Percentiles rank a stretch among this genome's conserved stretches.
Evolutionary conservation across 2,888 invertebrate species (phyloP).

Genomic region (Apamea anceps): DNA sequence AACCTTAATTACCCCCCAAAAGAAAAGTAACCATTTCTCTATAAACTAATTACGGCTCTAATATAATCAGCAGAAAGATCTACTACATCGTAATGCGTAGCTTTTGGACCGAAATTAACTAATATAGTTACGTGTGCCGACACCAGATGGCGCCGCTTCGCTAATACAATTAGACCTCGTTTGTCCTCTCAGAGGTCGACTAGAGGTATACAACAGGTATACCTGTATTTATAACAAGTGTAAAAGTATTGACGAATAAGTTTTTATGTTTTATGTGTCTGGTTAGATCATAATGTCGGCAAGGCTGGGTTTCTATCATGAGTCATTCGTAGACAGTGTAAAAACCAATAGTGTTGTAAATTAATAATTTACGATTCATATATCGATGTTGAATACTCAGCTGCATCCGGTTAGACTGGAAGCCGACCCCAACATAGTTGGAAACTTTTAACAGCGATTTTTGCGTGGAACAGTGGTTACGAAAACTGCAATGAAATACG

Average conservation of each 20-base stretch:
- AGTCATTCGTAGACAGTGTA: constrained; percentile 6
- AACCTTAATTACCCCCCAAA: constrained; percentile 10
- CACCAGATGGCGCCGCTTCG: constrained; percentile 37
- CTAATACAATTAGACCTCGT: constrained; percentile 51
- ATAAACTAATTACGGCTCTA: constrained; percentile 44
- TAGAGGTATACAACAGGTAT: constrained; percentile 20
- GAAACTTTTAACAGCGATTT: no score
- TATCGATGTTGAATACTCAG: no score
- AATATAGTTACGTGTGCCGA: constrained; percentile 53
- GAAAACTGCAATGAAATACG: no score
- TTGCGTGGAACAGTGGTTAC: no score
- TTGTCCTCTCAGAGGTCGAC: constrained; percentile 37
- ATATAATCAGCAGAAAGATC: constrained; percentile 53
- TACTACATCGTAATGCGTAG: constrained; percentile 13
- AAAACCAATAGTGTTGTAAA: neutral
- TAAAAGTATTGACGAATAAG: constrained; percentile 23
- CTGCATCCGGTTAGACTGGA: no score
- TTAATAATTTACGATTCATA: neutral
- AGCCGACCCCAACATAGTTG: no score
- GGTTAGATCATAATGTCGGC: constrained; percentile 33
- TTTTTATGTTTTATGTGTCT: constrained; percentile 53
- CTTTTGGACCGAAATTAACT: constrained; percentile 43
- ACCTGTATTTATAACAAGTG: constrained; percentile 27
- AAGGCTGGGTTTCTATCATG: constrained; percentile 3
- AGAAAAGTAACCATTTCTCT: neutral